These are phyloP conservation scores for Tiliqua scincoides DNA, from an alignment of 2,113 vertebrate genomes.

Conservation along the genomic window DNA sequence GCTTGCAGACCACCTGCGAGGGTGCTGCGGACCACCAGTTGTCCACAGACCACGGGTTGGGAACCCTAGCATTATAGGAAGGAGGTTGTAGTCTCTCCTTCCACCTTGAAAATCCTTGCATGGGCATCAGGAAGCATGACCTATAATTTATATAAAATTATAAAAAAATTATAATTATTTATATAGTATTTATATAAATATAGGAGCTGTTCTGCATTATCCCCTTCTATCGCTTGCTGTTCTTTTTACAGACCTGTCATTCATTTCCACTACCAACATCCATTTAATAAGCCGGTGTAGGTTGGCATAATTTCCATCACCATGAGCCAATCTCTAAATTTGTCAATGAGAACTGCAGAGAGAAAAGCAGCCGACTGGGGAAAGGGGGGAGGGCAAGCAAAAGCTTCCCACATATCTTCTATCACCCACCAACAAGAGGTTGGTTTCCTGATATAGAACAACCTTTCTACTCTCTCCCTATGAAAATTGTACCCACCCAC, in stretches of 20 bases:
- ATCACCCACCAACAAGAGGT: not conserved
- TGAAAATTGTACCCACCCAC: conserved; percentile 11
- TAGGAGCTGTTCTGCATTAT: not conserved
- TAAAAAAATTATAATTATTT: not conserved
- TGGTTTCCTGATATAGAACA: not conserved
- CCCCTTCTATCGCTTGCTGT: not conserved
- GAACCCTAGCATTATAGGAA: not conserved
- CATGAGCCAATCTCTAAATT: conserved; percentile 22
- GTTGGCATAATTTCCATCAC: conserved; percentile 5
- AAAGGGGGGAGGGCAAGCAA: not conserved
- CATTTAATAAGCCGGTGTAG: not conserved
- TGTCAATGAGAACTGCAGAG: not conserved
- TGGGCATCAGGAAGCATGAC: not conserved
- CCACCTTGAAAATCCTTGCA: not conserved
- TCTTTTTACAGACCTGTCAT: not conserved
- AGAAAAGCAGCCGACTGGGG: not conserved
- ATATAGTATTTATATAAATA: not conserved
- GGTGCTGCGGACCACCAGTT: no score
- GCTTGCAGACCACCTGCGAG: no score
- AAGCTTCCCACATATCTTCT: not conserved
- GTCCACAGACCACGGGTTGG: no score
- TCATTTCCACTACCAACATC: not conserved
- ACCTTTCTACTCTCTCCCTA: not conserved
- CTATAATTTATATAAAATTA: not conserved
- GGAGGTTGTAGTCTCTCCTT: not conserved